These are phyloP conservation scores for Coregonus suidteri DNA, from an alignment of 2,797 vertebrate species.

Conservation along the genomic window DNA sequence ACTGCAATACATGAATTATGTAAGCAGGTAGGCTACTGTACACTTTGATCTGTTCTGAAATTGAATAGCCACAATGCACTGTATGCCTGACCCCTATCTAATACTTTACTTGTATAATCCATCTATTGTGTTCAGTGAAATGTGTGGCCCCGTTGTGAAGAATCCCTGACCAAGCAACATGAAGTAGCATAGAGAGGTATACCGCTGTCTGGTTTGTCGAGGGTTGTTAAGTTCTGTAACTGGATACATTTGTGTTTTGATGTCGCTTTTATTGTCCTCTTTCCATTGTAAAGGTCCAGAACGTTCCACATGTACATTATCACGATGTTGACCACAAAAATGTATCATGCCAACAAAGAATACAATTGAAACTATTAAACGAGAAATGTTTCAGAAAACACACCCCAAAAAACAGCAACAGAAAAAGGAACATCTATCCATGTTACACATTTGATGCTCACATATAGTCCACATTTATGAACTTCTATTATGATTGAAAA, in stretches of 20 bases:
- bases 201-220: background rate
- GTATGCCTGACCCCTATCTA: background rate
- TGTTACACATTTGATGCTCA: background rate
- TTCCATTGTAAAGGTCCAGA: background rate
- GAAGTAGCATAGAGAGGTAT: background rate
- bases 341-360: background rate
- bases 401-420: background rate
- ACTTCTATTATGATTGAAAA: background rate
- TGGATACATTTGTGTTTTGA: background rate
- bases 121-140: background rate
- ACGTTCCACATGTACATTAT: conserved; percentile 5
- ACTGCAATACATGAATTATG: background rate
- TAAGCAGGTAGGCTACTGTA: background rate
- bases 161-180: conserved; percentile 11
- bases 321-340: background rate
- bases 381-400: no score
- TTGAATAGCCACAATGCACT: background rate
- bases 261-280: no score
- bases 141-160: background rate
- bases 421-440: background rate
- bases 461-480: background rate
- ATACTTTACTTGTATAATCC: background rate
- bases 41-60: background rate
- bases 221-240: conserved; percentile 2
- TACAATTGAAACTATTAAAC: background rate